A percentile compares a stretch with the other conserved stretches of the same genome.
Conservation (phyloP, 2,797 vertebrate species). For the Peromyscus melanophrys region DNA sequence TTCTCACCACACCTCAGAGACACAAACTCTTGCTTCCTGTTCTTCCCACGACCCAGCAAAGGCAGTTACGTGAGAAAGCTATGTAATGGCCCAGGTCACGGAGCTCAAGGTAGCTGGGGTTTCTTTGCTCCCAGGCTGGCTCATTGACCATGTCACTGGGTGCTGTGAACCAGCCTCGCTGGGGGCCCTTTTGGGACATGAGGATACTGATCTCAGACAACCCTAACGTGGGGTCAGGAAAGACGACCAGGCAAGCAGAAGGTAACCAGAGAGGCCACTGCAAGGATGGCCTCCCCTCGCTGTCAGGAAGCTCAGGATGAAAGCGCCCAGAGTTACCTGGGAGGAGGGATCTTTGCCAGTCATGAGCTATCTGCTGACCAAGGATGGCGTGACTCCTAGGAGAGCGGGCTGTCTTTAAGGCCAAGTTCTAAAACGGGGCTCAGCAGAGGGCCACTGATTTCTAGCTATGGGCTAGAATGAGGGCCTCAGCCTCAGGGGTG, state of each 20-base stretch:
- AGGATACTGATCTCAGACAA: neutral
- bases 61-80: neutral
- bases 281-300: neutral
- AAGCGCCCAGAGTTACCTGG: neutral
- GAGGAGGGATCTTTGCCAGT: neutral
- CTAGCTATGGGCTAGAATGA: neutral
- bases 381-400: neutral
- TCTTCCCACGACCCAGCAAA: neutral
- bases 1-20: neutral
- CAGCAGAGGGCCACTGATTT: neutral
- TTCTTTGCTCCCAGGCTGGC: neutral
- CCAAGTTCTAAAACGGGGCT: neutral
- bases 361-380: neutral
- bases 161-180: neutral
- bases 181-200: neutral
- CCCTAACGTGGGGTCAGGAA: neutral
- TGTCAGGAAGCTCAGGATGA: neutral
- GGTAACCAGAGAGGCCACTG: neutral
- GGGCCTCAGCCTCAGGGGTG: too few species aligned
- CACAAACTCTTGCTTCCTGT: neutral
- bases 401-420: neutral
- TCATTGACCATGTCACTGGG: neutral
- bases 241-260: neutral
- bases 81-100: neutral
- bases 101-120: neutral